These are phyloP conservation scores for Thalassoma bifasciatum DNA, from an alignment of 2,113 vertebrate genomes.

Conservation along the genomic window DNA sequence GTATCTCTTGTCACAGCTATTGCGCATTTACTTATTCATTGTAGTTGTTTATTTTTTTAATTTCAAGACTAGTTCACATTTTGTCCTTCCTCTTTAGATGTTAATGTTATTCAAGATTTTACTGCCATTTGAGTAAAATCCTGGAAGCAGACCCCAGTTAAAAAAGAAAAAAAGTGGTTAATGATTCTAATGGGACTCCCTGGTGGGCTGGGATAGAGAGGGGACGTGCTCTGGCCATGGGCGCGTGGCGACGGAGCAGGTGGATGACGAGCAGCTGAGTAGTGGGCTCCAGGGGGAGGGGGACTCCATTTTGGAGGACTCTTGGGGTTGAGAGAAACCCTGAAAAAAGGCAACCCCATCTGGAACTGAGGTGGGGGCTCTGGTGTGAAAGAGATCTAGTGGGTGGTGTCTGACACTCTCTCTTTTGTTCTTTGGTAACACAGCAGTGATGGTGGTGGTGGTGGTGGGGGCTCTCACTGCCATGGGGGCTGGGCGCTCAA, in stretches of 20 bases:
- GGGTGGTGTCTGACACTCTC: conserved; percentile 87
- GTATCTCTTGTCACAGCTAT: background rate
- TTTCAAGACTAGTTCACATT: conserved; percentile 3
- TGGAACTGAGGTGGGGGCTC: conserved; percentile 84
- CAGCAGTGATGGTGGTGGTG: conserved; percentile 80
- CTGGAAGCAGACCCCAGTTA: conserved; percentile 65
- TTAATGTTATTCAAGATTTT: conserved; percentile 62
- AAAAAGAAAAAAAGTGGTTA: conserved; percentile 64
- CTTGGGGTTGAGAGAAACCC: conserved; percentile 84
- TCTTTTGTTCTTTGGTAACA: conserved; percentile 86
- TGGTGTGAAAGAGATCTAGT: conserved; percentile 86
- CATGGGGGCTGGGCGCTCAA: conserved; percentile 81
- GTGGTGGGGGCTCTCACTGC: conserved; percentile 70
- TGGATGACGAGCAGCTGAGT: conserved; percentile 86
- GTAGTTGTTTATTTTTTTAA: background rate
- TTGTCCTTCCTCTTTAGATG: conserved; percentile 31
- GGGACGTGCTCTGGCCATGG: conserved; percentile 77
- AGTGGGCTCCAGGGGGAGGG: conserved; percentile 69
- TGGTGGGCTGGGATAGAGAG: conserved; percentile 61
- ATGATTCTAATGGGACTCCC: conserved; percentile 81
- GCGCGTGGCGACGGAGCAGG: conserved; percentile 85
- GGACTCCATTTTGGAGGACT: conserved; percentile 83
- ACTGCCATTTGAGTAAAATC: conserved; percentile 40
- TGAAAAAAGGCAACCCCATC: conserved; percentile 85
- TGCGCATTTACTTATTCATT: background rate